phyloP scores from a whole-genome alignment of 1,140 invertebrate genomes.

The Rhagoletis pomonella region DNA sequence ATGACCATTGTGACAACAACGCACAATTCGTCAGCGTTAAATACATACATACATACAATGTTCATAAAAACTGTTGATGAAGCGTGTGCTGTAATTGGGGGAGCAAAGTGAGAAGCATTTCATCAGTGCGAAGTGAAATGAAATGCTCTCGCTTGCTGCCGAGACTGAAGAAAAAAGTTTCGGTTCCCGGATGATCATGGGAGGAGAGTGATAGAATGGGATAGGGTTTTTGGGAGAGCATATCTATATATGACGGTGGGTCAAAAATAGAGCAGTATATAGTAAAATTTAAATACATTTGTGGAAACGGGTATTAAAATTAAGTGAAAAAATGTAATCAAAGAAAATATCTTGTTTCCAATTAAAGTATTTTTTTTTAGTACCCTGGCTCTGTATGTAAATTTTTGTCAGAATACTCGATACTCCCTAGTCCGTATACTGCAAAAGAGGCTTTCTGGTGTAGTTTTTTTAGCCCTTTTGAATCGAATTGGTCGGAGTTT shows the following conservation, averaged over 20 bases:
- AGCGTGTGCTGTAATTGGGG: not conserved
- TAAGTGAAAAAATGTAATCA: not conserved
- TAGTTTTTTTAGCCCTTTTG: no score
- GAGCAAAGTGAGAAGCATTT: not conserved
- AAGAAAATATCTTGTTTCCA: no score
- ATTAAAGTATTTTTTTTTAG: no score
- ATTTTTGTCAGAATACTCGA: no score
- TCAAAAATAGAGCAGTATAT: no score
- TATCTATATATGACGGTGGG: no score
- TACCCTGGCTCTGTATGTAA: no score
- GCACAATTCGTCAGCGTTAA: not conserved
- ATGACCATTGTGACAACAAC: conserved; percentile 3
- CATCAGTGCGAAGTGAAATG: not conserved
- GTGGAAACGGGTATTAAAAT: not conserved
- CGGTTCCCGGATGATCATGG: not conserved
- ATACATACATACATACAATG: not conserved
- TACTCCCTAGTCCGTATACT: no score
- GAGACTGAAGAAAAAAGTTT: not conserved
- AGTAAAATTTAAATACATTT: not conserved
- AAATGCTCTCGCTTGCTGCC: conserved; percentile 8
- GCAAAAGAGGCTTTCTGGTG: no score
- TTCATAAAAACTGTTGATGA: not conserved
- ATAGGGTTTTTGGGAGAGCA: not conserved
- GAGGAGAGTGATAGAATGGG: not conserved
- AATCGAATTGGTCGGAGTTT: no score